Evolutionary conservation across 2,888 invertebrate genomes (phyloP).

Genomic region (Nomada ruficornis): DNA sequence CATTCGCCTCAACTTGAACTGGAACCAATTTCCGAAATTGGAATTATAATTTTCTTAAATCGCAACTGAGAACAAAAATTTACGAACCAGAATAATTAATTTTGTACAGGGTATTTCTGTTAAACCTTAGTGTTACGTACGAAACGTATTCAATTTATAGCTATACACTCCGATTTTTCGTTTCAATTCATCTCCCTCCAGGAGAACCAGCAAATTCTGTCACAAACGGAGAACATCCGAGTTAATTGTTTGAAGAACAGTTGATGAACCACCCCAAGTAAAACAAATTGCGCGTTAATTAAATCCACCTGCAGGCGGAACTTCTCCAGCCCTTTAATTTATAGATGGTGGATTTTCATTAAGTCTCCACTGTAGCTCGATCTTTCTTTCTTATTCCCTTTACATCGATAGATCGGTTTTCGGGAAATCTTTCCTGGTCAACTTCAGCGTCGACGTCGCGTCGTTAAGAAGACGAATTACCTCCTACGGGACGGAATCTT

Average conservation of each 20-base stretch:
- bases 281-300: conserved; percentile 17
- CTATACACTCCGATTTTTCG: neutral
- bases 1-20: conserved; percentile 35
- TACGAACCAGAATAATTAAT: neutral
- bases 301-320: conserved; percentile 15
- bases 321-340: neutral
- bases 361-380: neutral
- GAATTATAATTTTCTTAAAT: conserved; percentile 48
- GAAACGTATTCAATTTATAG: no score
- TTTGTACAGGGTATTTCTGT: neutral
- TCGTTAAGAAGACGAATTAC: conserved; percentile 60
- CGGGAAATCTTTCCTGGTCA: neutral
- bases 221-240: neutral
- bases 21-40: conserved; percentile 44
- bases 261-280: neutral
- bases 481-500: conserved; percentile 49
- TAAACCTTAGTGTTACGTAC: neutral
- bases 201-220: neutral
- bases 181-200: neutral
- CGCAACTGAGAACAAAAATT: neutral
- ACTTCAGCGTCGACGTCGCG: conserved; percentile 20
- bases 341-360: conserved; percentile 28
- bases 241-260: neutral
- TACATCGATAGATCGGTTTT: conserved; percentile 1
- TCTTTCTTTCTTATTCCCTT: neutral